Evolutionary conservation across 1,140 invertebrate species (phyloP).

Genomic region (Drosophila parvula): DNA sequence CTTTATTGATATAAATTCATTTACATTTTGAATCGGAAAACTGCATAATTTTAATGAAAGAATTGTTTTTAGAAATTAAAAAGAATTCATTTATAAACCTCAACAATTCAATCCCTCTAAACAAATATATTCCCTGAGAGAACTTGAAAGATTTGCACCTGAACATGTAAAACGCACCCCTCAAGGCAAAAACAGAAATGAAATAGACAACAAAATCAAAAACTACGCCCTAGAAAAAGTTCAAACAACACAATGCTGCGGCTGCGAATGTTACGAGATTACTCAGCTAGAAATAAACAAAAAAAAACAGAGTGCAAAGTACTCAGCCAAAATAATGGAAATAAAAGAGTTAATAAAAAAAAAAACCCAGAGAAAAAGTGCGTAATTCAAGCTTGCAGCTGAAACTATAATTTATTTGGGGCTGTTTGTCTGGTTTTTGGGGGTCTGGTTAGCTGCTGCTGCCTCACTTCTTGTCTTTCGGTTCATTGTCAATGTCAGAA

Average conservation of each 20-base stretch:
- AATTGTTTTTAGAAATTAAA: too few relatives aligned
- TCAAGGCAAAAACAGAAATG: slow-evolving; percentile 13
- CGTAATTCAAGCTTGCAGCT: slow-evolving; percentile 65
- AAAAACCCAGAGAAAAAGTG: slow-evolving; percentile 30
- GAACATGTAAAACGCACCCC: slow-evolving; percentile 22
- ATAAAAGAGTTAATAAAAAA: slow-evolving; percentile 7
- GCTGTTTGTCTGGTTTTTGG: slow-evolving; percentile 34
- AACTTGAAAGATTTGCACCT: slow-evolving; percentile 18
- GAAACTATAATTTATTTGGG: slow-evolving; percentile 39
- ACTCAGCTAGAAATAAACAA: slow-evolving; percentile 17
- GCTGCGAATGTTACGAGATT: slow-evolving; percentile 14
- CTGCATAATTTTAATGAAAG: not conserved
- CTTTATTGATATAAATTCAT: not conserved
- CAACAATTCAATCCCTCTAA: not conserved
- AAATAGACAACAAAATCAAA: slow-evolving; percentile 8
- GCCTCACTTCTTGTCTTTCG: slow-evolving; percentile 31
- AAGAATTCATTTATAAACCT: not conserved
- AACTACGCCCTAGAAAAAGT: slow-evolving; percentile 20
- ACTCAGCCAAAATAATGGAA: slow-evolving; percentile 15
- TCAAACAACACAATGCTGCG: slow-evolving; percentile 17
- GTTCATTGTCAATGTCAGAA: slow-evolving; percentile 79
- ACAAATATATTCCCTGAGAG: not conserved
- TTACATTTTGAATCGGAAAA: fast-evolving
- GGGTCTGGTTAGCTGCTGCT: slow-evolving; percentile 1
- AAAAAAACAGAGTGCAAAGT: slow-evolving; percentile 21